These are phyloP conservation scores for Enoplosus armatus DNA, from an alignment of 2,797 vertebrate species.

Conservation along the genomic window DNA sequence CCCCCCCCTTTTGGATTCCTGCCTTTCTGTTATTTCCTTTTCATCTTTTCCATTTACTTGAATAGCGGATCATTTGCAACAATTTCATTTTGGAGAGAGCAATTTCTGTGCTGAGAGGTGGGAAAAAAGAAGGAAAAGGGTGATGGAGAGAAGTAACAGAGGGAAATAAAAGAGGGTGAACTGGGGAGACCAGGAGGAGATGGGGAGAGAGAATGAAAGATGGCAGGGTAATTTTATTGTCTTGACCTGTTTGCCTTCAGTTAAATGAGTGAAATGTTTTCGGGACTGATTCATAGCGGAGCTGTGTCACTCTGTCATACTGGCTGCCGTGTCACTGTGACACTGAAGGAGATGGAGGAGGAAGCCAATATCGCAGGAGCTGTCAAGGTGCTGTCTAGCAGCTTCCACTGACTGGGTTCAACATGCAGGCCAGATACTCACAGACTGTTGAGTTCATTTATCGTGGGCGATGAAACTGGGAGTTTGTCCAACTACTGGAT, in stretches of 20 bases:
- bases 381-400: slow-evolving; percentile 42
- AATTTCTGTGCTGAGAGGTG: slow-evolving; percentile 25
- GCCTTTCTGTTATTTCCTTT: slow-evolving; percentile 46
- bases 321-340: slow-evolving; percentile 30
- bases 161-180: slow-evolving; percentile 22
- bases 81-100: slow-evolving; percentile 37
- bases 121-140: slow-evolving; percentile 13
- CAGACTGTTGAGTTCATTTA: slow-evolving; percentile 31
- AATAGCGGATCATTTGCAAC: slow-evolving; percentile 33
- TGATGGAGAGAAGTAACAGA: not conserved
- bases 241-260: slow-evolving; percentile 37
- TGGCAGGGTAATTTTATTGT: slow-evolving; percentile 49
- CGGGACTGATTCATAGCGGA: slow-evolving; percentile 30
- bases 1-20: not conserved
- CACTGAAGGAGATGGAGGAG: slow-evolving; percentile 40
- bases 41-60: slow-evolving; percentile 45
- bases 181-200: slow-evolving; percentile 8
- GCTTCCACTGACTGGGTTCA: slow-evolving; percentile 44
- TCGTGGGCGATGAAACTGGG: slow-evolving; percentile 22
- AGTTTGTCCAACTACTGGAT: slow-evolving; percentile 20
- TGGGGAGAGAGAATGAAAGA: slow-evolving; percentile 41
- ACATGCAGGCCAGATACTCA: slow-evolving; percentile 36
- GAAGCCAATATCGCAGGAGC: slow-evolving; percentile 48
- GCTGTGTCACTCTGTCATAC: slow-evolving; percentile 19
- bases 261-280: slow-evolving; percentile 53